These are phyloP conservation scores for Zoanthus solanderi DNA, from an alignment of 92 coral and sea anemone species.

Conservation along the genomic window DNA sequence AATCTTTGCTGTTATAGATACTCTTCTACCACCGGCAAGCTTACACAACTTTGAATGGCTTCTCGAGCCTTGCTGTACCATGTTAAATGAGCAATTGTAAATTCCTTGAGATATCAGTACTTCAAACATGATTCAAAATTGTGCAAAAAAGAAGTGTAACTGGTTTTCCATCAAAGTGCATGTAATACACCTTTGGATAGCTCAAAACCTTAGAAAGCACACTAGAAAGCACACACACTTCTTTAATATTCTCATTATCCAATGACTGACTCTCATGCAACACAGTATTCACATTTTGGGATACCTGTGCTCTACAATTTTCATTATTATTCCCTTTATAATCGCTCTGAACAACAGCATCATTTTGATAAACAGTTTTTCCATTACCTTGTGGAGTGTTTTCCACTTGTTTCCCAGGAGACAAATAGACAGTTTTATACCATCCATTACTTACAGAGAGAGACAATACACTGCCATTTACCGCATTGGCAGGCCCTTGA, in stretches of 20 bases:
- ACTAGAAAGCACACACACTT: background rate
- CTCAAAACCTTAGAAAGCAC: slow-evolving; percentile 32
- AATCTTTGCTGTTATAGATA: slow-evolving; percentile 34
- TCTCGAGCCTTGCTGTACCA: slow-evolving; percentile 44
- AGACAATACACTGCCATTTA: no score
- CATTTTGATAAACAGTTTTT: no score
- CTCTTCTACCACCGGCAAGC: slow-evolving; percentile 43
- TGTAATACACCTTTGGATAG: slow-evolving; percentile 45
- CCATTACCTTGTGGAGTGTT: no score
- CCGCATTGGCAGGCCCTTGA: no score
- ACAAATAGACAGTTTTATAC: no score
- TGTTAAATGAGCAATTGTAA: slow-evolving; percentile 31
- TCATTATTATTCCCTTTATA: no score
- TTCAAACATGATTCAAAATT: slow-evolving; percentile 49
- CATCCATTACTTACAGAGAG: no score
- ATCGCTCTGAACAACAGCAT: no score
- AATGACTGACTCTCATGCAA: background rate
- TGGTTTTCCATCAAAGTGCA: slow-evolving; percentile 58
- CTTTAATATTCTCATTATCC: background rate
- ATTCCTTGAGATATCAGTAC: slow-evolving; percentile 37
- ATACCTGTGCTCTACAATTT: no score
- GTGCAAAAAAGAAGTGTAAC: slow-evolving; percentile 32
- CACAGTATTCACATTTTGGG: no score
- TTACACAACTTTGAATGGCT: slow-evolving; percentile 51
- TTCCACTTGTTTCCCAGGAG: no score